These are phyloP conservation scores for Psittacula derbiana DNA, from an alignment of 2,797 vertebrate genomes.

Conservation along the genomic window DNA sequence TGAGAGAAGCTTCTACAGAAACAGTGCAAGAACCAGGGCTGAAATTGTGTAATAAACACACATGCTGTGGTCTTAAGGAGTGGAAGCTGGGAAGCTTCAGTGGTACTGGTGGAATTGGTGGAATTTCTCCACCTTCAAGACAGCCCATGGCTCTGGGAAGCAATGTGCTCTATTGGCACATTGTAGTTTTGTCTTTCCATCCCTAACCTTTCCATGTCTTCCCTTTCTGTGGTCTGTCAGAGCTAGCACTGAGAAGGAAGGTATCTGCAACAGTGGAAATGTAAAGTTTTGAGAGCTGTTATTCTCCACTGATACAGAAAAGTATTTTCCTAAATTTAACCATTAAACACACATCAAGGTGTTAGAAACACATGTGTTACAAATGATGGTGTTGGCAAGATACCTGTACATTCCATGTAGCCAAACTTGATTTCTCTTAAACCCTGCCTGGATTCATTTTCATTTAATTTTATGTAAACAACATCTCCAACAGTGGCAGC, in stretches of 20 bases:
- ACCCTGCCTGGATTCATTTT: background rate
- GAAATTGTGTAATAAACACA: background rate
- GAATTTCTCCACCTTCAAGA: background rate
- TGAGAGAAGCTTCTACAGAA: background rate
- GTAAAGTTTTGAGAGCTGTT: background rate
- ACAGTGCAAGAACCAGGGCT: background rate
- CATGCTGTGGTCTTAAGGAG: background rate
- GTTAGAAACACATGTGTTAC: background rate
- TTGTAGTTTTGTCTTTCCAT: background rate
- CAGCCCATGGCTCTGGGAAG: background rate
- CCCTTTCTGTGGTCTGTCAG: background rate
- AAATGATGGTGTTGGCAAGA: background rate
- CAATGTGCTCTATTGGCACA: rapidly evolving
- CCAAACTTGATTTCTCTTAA: background rate
- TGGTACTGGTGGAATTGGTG: background rate
- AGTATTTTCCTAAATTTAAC: background rate
- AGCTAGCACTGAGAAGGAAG: background rate
- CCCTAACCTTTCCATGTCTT: background rate
- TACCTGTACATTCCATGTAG: background rate
- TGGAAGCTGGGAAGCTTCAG: background rate
- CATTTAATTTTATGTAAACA: background rate
- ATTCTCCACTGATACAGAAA: background rate
- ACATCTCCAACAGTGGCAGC: background rate
- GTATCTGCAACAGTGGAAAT: background rate
- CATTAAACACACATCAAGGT: background rate